These are phyloP conservation scores for Drosophila tani DNA, from an alignment of 1,140 invertebrate genomes.

Conservation along the genomic window DNA sequence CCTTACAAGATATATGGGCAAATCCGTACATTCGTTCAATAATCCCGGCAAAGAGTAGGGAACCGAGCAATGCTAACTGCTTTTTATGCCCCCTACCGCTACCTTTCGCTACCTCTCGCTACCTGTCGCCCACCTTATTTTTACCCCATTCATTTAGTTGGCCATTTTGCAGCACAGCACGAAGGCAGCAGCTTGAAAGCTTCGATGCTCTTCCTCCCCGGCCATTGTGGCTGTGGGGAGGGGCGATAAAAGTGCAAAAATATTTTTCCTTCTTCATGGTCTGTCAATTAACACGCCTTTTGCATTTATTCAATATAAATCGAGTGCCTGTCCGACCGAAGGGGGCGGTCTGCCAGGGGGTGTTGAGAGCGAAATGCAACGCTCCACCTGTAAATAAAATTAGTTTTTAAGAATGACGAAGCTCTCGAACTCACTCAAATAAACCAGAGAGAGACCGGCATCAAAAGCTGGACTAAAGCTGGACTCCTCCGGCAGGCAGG, in stretches of 20 bases:
- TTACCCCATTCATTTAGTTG: constrained; percentile 32
- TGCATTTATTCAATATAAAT: constrained; percentile 83
- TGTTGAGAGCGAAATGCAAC: constrained; percentile 10
- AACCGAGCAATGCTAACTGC: constrained; percentile 4
- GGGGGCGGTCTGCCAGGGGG: background rate
- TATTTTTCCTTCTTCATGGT: constrained; percentile 78
- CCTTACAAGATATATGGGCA: constrained; percentile 11
- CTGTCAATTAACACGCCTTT: constrained; percentile 83
- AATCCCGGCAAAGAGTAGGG: constrained; percentile 7
- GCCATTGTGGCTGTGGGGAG: constrained; percentile 6
- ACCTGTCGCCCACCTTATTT: background rate
- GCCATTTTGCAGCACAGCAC: constrained; percentile 49
- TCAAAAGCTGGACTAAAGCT: constrained; percentile 20
- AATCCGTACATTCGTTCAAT: constrained; percentile 19
- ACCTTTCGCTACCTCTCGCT: too few species aligned
- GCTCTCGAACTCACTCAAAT: constrained; percentile 34
- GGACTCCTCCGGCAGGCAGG: background rate
- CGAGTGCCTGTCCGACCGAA: constrained; percentile 41
- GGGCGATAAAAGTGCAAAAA: constrained; percentile 69
- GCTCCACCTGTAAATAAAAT: constrained; percentile 71
- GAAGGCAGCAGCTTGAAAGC: constrained; percentile 30
- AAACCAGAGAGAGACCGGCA: constrained; percentile 10
- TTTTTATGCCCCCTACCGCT: constrained; percentile 4
- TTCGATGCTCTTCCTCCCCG: constrained; percentile 11
- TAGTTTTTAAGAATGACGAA: constrained; percentile 73